Conservation (phyloP, 2,113 vertebrate species). For the Synodontis membranacea region DNA sequence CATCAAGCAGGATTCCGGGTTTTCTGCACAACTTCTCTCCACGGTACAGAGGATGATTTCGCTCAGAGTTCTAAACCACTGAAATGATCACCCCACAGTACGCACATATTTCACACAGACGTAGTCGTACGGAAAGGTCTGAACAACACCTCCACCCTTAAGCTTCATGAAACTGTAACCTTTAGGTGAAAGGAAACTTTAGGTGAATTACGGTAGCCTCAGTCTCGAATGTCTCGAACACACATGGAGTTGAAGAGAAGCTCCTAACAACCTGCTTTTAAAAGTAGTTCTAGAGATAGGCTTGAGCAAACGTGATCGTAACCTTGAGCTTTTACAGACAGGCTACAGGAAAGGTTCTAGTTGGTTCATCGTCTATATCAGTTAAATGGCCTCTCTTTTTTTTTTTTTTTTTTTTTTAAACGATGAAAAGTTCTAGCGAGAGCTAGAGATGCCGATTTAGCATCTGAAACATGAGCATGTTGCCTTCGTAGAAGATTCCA, state of each 20-base stretch:
- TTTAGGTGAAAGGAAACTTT: background rate
- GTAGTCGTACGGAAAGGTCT: background rate
- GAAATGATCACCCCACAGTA: slow-evolving; percentile 10
- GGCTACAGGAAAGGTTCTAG: background rate
- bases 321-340: background rate
- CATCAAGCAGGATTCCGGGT: slow-evolving; percentile 30
- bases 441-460: background rate
- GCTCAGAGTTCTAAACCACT: slow-evolving; percentile 32
- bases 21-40: slow-evolving; percentile 41
- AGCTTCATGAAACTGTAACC: background rate
- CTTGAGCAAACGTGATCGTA: background rate
- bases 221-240: too few relatives aligned
- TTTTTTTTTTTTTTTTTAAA: background rate
- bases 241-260: background rate
- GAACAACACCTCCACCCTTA: background rate
- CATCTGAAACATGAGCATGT: background rate
- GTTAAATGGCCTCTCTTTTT: background rate
- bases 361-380: background rate
- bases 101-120: background rate
- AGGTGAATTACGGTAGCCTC: background rate
- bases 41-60: slow-evolving; percentile 37
- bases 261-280: background rate
- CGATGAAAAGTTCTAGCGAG: background rate
- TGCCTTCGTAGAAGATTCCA: background rate
- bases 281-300: background rate